phyloP scores from a whole-genome alignment of 2,113 vertebrate genomes.

The Nicator chloris region DNA sequence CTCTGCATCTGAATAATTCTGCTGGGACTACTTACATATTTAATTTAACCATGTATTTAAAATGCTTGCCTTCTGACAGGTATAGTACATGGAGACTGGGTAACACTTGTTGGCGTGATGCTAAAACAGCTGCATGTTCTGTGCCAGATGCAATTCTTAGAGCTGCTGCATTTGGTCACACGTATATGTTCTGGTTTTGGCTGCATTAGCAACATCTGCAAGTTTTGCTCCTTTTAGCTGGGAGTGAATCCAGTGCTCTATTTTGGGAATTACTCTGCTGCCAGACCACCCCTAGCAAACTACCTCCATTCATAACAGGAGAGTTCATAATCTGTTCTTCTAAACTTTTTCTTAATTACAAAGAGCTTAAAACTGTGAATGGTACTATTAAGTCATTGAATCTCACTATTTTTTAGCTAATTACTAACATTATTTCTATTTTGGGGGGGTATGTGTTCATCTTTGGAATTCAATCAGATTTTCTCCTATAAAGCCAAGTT shows the following conservation, averaged over 20 bases:
- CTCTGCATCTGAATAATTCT: not conserved
- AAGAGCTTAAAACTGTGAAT: conserved; percentile 54
- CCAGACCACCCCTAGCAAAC: conserved; percentile 48
- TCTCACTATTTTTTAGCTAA: conserved; percentile 45
- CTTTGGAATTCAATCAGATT: conserved; percentile 42
- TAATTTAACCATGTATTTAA: not conserved
- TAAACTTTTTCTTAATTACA: conserved; percentile 57
- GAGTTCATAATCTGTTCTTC: conserved; percentile 32
- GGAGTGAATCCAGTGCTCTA: conserved; percentile 47
- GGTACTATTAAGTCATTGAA: conserved; percentile 49
- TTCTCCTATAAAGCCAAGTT: conserved; percentile 38
- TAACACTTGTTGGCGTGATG: not conserved
- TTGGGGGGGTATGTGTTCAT: conserved; percentile 36
- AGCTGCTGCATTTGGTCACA: not conserved
- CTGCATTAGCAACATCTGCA: conserved; percentile 59
- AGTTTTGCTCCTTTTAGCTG: conserved; percentile 54
- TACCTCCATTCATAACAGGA: conserved; percentile 56
- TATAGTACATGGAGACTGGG: not conserved
- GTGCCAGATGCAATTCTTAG: conserved; percentile 15
- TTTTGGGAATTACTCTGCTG: conserved; percentile 49
- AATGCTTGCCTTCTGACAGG: not conserved
- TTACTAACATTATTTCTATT: conserved; percentile 66
- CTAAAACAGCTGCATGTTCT: not conserved
- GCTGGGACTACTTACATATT: not conserved
- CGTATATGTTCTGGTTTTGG: not conserved